These are phyloP conservation scores for Rhabdomys dilectus DNA, from an alignment of 2,113 vertebrate species.

Conservation along the genomic window DNA sequence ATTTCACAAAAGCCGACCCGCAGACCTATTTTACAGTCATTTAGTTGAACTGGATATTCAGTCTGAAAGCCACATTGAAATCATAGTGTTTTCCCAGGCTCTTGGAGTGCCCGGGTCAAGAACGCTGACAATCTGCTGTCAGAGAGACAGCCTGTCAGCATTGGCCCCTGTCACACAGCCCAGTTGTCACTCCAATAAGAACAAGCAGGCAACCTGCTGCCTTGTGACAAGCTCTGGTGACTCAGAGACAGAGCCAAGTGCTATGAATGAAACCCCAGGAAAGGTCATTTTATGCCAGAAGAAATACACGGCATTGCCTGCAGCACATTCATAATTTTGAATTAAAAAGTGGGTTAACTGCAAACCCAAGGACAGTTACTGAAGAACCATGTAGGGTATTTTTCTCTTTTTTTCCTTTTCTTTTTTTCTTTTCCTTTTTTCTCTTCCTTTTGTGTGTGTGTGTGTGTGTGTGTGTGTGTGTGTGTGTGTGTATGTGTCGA, in stretches of 20 bases:
- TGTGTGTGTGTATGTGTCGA: background rate
- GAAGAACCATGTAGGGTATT: too few species aligned
- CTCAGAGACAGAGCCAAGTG: constrained; percentile 83
- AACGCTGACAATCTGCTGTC: constrained; percentile 85
- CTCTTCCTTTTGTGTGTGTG: too few species aligned
- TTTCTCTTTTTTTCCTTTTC: too few species aligned
- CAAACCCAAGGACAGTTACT: background rate
- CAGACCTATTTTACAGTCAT: constrained; percentile 1
- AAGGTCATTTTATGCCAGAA: constrained; percentile 82
- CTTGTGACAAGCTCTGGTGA: constrained; percentile 85
- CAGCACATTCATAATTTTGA: background rate
- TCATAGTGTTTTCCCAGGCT: constrained; percentile 84
- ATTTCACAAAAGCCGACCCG: constrained; percentile 11
- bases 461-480: too few species aligned
- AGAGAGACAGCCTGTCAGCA: constrained; percentile 83
- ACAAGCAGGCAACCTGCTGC: constrained; percentile 78
- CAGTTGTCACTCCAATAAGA: constrained; percentile 81
- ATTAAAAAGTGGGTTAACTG: constrained; percentile 40
- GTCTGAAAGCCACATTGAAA: constrained; percentile 59
- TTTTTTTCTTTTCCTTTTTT: too few species aligned
- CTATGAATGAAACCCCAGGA: constrained; percentile 79
- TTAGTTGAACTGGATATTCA: background rate
- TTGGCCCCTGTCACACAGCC: constrained; percentile 77
- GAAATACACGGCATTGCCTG: constrained; percentile 70
- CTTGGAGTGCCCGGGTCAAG: constrained; percentile 82